These are phyloP conservation scores for Nymphalis io DNA, from an alignment of 1,140 invertebrate species.

Conservation along the genomic window DNA sequence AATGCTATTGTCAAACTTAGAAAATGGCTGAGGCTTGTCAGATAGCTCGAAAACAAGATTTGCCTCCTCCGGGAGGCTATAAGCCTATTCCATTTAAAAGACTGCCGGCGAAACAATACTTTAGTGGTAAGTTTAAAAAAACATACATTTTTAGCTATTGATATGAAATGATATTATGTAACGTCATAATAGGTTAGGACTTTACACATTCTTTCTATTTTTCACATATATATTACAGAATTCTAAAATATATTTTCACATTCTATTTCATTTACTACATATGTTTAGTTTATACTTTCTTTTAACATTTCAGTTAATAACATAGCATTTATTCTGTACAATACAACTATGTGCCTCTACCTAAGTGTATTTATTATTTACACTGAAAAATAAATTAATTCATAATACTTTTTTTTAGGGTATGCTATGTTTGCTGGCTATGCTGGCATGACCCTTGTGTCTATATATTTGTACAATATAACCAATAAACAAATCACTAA, in stretches of 20 bases:
- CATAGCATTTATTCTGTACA: too few species aligned
- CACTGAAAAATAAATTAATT: neutral
- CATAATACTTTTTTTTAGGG: constrained; percentile 67
- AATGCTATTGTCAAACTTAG: constrained; percentile 31
- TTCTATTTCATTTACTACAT: neutral
- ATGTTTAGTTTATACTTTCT: neutral
- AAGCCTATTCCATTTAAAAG: constrained; percentile 86
- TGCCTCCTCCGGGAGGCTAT: constrained; percentile 93
- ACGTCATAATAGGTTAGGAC: constrained; percentile 59
- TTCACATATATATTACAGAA: neutral
- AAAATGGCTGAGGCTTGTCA: constrained; percentile 67
- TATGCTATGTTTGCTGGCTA: constrained; percentile 82
- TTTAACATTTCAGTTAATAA: too few species aligned
- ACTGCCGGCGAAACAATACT: constrained; percentile 85
- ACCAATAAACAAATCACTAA: constrained; percentile 78
- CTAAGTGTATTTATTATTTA: too few species aligned
- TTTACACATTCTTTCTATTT: neutral
- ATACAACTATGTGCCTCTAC: too few species aligned
- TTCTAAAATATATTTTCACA: neutral
- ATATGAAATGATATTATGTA: constrained; percentile 57
- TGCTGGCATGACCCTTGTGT: constrained; percentile 82
- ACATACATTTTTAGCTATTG: neutral
- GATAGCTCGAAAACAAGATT: constrained; percentile 85
- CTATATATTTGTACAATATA: constrained; percentile 82
- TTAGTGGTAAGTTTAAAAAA: constrained; percentile 82